Evolutionary conservation across 1,140 invertebrate species (phyloP).

Genomic region (Calephelis virginiensis): DNA sequence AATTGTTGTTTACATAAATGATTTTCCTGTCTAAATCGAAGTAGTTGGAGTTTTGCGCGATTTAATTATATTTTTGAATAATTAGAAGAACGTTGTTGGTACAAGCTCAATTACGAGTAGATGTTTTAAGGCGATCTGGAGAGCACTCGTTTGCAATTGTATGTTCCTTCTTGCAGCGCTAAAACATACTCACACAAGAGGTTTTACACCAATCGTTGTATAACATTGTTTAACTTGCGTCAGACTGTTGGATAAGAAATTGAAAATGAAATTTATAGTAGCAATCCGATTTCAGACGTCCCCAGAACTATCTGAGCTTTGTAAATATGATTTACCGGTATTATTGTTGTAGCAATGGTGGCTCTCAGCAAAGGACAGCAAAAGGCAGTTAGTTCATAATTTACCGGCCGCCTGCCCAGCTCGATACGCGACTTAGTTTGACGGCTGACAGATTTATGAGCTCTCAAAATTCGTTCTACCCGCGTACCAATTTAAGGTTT

Average conservation of each 20-base stretch:
- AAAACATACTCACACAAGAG: no score
- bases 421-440: slow-evolving; percentile 74
- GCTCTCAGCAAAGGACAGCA: slow-evolving; percentile 20
- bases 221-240: neutral
- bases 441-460: slow-evolving; percentile 71
- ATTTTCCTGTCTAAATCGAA: no score
- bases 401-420: slow-evolving; percentile 52
- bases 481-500: slow-evolving; percentile 32
- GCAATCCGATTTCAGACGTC: slow-evolving; percentile 35
- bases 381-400: slow-evolving; percentile 52
- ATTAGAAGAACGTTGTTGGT: no score
- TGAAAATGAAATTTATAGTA: slow-evolving; percentile 30
- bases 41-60: no score
- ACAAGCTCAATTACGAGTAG: no score
- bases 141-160: no score
- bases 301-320: slow-evolving; percentile 28
- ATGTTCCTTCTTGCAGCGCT: no score
- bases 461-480: slow-evolving; percentile 54
- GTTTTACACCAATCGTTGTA: neutral
- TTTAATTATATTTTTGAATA: no score
- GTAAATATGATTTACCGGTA: slow-evolving; percentile 48
- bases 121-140: no score
- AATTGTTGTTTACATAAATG: no score
- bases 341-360: slow-evolving; percentile 35
- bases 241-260: neutral